Base-by-base conservation (phyloP, 2,113 vertebrate species). In the Tichodroma muraria region DNA sequence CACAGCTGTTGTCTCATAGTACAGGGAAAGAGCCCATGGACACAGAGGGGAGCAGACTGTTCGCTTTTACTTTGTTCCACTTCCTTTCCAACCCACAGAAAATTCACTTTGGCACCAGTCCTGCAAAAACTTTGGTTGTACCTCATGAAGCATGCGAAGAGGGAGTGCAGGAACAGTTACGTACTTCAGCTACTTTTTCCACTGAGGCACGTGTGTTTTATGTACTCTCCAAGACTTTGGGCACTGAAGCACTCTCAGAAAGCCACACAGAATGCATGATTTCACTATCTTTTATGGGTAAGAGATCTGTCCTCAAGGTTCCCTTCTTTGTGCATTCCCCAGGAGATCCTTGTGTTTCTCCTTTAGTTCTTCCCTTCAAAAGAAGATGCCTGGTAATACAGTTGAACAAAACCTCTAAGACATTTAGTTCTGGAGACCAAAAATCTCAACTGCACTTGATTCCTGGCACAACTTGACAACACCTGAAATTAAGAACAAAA, bases 401-500 rank as follows among this genome's bases (percentile, higher is more conserved):
- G 82, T 22, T 28, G 61, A 93, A 91, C 54, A 93, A 96, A 94
- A 60, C 53, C 52, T 2, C 2, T 94, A 91, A 88, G 91, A 80
- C 22, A 64, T 80, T 80, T 25, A 8, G 44, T 85, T 91, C 64
- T 68, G 53, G 65, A 95, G 64, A 88, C 52, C 82, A 95, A 84
- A 83, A 73, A 78, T 77, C 40, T 70, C 85, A 70, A 53, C 47
- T 24, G 54, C 56, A 75, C 37, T 95, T 90, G 85, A 50, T 88
- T 83, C 40, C 72, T 84, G 72, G 88, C 47, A 80, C n/a, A 80
- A 77, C 47, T 53, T 95, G 82, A 88, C 64, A 93, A 66, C 93
- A 89, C 82, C 94, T 96, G 93, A 93, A 93, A 83, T 95, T 66
- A 83, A 90, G 56, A 91, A 44, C 56, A 83, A 80, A 72, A 80